phyloP scores from a whole-genome alignment of 2,888 invertebrate genomes.

The Apamea crenata region DNA sequence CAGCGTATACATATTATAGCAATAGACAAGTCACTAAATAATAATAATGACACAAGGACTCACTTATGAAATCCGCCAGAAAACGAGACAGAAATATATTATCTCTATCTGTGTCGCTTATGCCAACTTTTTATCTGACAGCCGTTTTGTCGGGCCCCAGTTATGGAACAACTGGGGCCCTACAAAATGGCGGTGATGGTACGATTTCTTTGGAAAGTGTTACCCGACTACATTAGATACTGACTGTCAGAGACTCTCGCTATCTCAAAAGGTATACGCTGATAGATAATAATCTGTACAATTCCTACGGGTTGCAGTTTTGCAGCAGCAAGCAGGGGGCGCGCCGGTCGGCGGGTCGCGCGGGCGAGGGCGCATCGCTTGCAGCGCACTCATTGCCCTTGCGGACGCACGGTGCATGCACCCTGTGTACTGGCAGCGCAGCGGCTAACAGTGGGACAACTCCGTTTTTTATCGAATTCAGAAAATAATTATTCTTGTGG shows the following conservation, averaged over 20 bases:
- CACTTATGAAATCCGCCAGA: too few relatives aligned
- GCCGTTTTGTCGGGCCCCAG: background rate
- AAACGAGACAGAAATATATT: background rate
- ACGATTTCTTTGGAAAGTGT: background rate
- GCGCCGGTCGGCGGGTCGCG: conserved; percentile 67
- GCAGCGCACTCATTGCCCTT: conserved; percentile 81
- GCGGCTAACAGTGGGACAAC: conserved; percentile 42
- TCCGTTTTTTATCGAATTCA: conserved; percentile 3
- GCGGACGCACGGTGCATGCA: conserved; percentile 82
- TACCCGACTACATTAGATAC: background rate
- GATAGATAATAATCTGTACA: background rate
- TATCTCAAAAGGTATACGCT: background rate
- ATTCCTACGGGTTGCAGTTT: conserved; percentile 43
- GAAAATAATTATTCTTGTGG: background rate
- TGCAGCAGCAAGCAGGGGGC: conserved; percentile 43
- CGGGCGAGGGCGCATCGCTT: conserved; percentile 75
- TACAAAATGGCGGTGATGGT: background rate
- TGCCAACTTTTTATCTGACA: background rate
- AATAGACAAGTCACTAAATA: background rate
- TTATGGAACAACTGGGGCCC: background rate
- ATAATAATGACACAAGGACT: background rate
- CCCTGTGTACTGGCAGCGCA: conserved; percentile 70
- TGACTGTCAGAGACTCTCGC: background rate
- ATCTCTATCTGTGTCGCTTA: too few relatives aligned
- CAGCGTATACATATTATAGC: background rate